phyloP scores from a whole-genome alignment of 92 coral and sea anemone genomes.

The Actinostola sp. region DNA sequence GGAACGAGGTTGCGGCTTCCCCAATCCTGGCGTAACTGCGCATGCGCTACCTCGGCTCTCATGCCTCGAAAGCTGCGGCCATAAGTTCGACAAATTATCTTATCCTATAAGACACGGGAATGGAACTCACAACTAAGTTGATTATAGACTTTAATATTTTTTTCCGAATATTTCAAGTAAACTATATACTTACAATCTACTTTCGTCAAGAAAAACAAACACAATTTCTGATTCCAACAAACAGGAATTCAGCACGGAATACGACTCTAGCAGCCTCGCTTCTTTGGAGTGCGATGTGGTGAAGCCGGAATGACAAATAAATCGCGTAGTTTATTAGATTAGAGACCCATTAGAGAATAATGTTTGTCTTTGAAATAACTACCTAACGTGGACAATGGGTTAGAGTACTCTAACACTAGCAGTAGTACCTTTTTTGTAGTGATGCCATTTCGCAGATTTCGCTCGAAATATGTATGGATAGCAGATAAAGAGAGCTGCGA shows the following conservation, averaged over 20 bases:
- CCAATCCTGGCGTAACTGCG: constrained; percentile 10
- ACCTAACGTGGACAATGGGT: too few relatives aligned
- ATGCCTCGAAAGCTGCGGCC: constrained; percentile 16
- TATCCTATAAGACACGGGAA: constrained; percentile 17
- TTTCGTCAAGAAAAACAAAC: constrained; percentile 31
- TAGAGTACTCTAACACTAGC: too few relatives aligned
- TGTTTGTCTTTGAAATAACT: neutral
- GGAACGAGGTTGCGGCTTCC: too few relatives aligned
- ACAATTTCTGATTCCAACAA: constrained; percentile 10
- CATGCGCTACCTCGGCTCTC: neutral
- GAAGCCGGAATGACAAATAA: neutral
- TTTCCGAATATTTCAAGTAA: neutral
- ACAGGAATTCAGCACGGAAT: constrained; percentile 26
- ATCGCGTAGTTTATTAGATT: too few relatives aligned
- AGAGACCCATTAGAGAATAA: too few relatives aligned
- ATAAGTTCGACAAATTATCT: constrained; percentile 24
- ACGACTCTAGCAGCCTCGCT: constrained; percentile 1
- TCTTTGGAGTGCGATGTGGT: constrained; percentile 7
- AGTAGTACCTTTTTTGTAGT: constrained; percentile 20
- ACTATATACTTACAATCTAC: constrained; percentile 18
- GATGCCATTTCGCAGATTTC: constrained; percentile 29
- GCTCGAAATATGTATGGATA: constrained; percentile 16
- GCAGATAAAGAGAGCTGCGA: constrained; percentile 27
- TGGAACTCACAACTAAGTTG: too few relatives aligned
- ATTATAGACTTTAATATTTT: neutral